A percentile compares a stretch with the other conserved stretches of the same genome.
phyloP scores from a whole-genome alignment of 1,140 invertebrate species.

The Bactericera cockerelli region DNA sequence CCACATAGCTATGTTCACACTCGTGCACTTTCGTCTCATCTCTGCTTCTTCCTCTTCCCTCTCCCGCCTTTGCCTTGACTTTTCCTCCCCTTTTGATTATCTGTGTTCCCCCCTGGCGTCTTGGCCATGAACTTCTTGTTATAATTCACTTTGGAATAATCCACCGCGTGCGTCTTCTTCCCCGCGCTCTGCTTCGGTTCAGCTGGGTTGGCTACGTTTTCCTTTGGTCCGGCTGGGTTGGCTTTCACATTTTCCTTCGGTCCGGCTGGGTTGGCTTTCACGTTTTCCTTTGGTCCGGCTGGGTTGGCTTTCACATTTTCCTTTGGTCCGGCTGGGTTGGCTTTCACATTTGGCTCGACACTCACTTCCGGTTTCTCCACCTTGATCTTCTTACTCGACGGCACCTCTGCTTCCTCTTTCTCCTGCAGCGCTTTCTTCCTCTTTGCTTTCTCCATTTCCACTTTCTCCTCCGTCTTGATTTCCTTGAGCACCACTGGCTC shows the following conservation, averaged over 20 bases:
- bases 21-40: no score
- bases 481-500: background rate
- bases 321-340: background rate
- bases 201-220: no score
- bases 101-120: background rate
- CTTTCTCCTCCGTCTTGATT: background rate
- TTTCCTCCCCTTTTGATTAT: background rate
- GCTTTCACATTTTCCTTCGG: background rate
- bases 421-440: background rate
- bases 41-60: background rate
- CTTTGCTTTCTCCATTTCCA: conserved; percentile 3
- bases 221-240: no score
- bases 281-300: background rate
- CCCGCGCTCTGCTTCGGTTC: no score
- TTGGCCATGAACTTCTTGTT: background rate
- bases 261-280: background rate
- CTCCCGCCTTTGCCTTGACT: background rate
- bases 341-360: background rate
- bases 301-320: background rate
- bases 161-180: background rate
- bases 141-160: background rate
- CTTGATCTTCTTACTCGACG: background rate
- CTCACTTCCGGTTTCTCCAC: conserved; percentile 1
- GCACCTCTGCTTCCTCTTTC: background rate
- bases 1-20: no score